Evolutionary conservation across 2,113 vertebrate species (phyloP), one percentile per base, ranked within the genome.

Genomic region (Phycodurus eques): DNA sequence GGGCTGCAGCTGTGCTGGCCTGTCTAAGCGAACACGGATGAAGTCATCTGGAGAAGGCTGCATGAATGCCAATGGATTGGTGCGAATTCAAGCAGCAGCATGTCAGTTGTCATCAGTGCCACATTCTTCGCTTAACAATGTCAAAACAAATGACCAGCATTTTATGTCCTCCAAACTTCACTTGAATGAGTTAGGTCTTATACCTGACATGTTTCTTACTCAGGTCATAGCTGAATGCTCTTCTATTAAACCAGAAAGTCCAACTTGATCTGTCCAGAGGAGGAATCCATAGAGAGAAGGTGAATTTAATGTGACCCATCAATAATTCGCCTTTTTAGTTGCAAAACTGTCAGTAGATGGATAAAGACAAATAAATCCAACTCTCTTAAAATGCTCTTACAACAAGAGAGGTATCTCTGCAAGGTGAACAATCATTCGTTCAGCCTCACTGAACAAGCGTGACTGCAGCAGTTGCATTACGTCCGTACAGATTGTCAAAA

Each of bases 21-120:
- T 43, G 17, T 39, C 9, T 47, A 27, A 44, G 42, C 27, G n/a
- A 69, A 71, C 49, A 39, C 35, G 46, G 33, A 39, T 43, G 9
- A 59, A 62, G 60, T 14, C 13, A 33, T 19, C 19, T 12, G 43
- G 12, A 65, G 14, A 43, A 53, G 57, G 66, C 22, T 61, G 54
- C 20, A 35, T 69, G 35, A 65, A 61, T 22, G 35, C 22, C 5
- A 42, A 17, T 49, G 53, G 53, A 72, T n/a, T 35, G 11, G 11
- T n/a, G 57, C 39, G 35, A 67, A 57, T 3, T 61, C 22, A 61
- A 74, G 59, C 14, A 54, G 56, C 19, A 12, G 66, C 67, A 65
- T 57, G 65, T 76, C 72, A 67, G 81, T 76, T 27, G 46, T 75
- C 80, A 74, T 69, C 63, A 33, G 47, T 68, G 78, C 64, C 78